phyloP scores from a whole-genome alignment of 2,888 invertebrate species.

The Subacronicta megacephala region DNA sequence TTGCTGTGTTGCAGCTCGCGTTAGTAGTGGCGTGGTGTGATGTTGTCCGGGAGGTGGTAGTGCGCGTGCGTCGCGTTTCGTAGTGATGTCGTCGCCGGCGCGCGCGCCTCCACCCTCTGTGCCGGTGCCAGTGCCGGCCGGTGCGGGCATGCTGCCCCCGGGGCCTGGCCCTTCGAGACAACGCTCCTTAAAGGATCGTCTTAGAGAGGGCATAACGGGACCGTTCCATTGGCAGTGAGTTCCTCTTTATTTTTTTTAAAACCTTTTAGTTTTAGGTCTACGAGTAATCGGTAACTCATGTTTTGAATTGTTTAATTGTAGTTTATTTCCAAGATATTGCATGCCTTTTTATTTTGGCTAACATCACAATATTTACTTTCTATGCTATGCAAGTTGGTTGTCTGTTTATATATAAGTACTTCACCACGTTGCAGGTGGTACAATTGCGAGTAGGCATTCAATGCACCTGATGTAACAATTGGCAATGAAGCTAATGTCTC shows the following conservation, averaged over 20 bases:
- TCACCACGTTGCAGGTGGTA: constrained; percentile 1
- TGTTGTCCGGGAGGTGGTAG: constrained; percentile 73
- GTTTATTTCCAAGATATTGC: constrained; percentile 22
- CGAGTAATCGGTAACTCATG: constrained; percentile 9
- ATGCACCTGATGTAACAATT: background rate
- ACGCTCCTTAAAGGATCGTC: constrained; percentile 93
- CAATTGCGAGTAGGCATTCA: background rate
- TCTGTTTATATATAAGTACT: background rate
- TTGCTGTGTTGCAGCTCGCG: constrained; percentile 85
- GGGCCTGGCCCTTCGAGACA: constrained; percentile 91
- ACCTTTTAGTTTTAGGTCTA: constrained; percentile 32
- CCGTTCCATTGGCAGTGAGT: constrained; percentile 96
- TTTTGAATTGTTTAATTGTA: background rate
- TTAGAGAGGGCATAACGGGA: constrained; percentile 94
- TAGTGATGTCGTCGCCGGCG: constrained; percentile 81
- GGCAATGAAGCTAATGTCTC: no score
- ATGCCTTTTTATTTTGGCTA: constrained; percentile 29
- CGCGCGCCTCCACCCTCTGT: constrained; percentile 71
- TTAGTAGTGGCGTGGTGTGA: constrained; percentile 82
- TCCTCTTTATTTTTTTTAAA: constrained; percentile 45
- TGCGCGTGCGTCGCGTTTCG: constrained; percentile 60
- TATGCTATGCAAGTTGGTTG: constrained; percentile 12
- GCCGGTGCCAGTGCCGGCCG: constrained; percentile 72
- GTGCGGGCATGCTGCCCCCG: constrained; percentile 83
- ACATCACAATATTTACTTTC: constrained; percentile 22